A percentile compares a stretch with the other conserved stretches of the same genome.
Evolutionary conservation across 2,113 vertebrate genomes (phyloP).

Genomic region (Phocoena phocoena): DNA sequence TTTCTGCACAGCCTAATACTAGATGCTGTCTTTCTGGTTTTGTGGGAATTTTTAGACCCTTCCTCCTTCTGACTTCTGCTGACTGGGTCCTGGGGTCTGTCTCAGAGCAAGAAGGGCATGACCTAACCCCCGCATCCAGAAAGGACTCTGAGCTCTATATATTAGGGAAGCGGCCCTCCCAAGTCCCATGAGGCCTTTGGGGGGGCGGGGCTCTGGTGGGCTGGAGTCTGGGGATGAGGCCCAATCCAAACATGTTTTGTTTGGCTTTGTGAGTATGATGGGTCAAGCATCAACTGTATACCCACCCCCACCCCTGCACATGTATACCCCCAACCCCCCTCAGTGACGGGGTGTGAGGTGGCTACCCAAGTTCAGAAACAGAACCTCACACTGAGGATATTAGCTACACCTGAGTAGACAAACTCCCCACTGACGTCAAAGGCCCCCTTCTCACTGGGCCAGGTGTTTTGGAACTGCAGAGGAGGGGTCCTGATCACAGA

Average conservation of each 20-base stretch:
- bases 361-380: neutral
- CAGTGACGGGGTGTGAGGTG: neutral
- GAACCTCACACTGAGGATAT: conserved; percentile 49
- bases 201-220: neutral
- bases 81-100: neutral
- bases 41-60: conserved; percentile 44
- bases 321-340: neutral
- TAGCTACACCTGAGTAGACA: conserved; percentile 73
- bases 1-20: neutral
- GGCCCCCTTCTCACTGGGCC: neutral
- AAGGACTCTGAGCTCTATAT: conserved; percentile 41
- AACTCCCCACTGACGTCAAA: conserved; percentile 66
- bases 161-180: conserved; percentile 7
- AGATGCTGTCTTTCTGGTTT: conserved; percentile 10
- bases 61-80: conserved; percentile 16
- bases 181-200: neutral
- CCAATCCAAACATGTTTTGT: conserved; percentile 62
- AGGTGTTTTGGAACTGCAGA: conserved; percentile 53
- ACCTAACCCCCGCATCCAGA: neutral
- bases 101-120: neutral
- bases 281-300: neutral
- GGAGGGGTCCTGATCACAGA: conserved; percentile 40
- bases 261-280: conserved; percentile 51
- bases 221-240: conserved; percentile 15
- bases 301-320: neutral